Percentiles rank a stretch among this genome's conserved stretches.
Evolutionary conservation across 2,113 vertebrate species (phyloP).

Genomic region (Erinaceus europaeus): DNA sequence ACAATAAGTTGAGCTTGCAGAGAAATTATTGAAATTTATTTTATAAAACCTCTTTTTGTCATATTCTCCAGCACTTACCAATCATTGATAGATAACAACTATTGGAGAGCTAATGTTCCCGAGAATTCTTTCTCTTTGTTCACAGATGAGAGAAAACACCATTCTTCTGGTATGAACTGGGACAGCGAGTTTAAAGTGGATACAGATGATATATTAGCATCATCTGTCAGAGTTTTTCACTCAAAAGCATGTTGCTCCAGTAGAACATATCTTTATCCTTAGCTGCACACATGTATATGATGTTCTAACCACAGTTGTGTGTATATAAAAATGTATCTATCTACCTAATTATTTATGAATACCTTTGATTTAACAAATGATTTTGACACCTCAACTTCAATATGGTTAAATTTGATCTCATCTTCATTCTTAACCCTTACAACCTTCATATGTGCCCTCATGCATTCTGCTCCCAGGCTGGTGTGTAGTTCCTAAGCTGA

Average conservation of each 20-base stretch:
- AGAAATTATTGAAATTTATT: no score
- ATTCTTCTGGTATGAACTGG: background rate
- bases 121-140: background rate
- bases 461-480: no score
- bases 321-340: no score
- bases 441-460: background rate
- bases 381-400: background rate
- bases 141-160: background rate
- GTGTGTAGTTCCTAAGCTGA: background rate
- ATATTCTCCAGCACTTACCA: background rate
- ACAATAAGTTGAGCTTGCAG: no score
- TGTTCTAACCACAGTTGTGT: no score
- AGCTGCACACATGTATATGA: background rate
- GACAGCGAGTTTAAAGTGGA: background rate
- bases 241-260: background rate
- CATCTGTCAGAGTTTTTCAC: background rate
- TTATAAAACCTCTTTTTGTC: no score
- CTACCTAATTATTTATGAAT: no score
- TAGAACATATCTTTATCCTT: background rate
- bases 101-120: background rate
- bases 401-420: background rate
- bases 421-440: background rate
- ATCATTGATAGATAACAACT: background rate
- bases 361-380: no score
- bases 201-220: fast-evolving